Evolutionary conservation across 2,113 vertebrate species (phyloP).

Genomic region (Myiozetetes cayanensis): DNA sequence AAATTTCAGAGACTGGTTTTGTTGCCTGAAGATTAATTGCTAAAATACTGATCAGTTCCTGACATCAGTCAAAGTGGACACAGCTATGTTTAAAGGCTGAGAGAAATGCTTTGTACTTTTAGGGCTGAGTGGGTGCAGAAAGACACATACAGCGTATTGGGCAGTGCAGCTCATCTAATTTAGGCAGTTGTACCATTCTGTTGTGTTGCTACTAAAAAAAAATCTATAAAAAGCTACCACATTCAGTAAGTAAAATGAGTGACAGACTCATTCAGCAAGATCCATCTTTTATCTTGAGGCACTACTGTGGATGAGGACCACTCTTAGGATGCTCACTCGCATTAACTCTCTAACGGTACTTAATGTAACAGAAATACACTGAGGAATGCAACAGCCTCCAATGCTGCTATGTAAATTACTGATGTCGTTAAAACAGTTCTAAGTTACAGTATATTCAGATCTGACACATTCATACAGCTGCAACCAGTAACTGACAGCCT

Average conservation of each 20-base stretch:
- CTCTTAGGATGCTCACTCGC: neutral
- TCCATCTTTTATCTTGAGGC: neutral
- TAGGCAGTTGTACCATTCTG: neutral
- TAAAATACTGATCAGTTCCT: neutral
- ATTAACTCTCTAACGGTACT: neutral
- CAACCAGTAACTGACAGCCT: neutral
- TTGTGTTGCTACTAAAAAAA: neutral
- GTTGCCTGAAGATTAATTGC: neutral
- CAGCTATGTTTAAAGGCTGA: neutral
- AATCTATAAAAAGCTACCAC: neutral
- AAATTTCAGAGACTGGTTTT: neutral
- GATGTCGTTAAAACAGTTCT: neutral
- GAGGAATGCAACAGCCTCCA: neutral
- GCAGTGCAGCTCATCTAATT: neutral
- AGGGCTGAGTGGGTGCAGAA: neutral
- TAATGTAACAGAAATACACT: neutral
- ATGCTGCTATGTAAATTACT: neutral
- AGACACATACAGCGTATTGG: fast-evolving
- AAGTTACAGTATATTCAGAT: neutral
- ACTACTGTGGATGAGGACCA: neutral
- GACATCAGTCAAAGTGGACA: neutral
- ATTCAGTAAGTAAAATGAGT: neutral
- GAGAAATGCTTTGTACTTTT: neutral
- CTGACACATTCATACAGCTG: constrained; percentile 8
- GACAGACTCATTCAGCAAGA: neutral